Conservation (phyloP, 2,888 invertebrate genomes). For the Falcaria lacertinaria region DNA sequence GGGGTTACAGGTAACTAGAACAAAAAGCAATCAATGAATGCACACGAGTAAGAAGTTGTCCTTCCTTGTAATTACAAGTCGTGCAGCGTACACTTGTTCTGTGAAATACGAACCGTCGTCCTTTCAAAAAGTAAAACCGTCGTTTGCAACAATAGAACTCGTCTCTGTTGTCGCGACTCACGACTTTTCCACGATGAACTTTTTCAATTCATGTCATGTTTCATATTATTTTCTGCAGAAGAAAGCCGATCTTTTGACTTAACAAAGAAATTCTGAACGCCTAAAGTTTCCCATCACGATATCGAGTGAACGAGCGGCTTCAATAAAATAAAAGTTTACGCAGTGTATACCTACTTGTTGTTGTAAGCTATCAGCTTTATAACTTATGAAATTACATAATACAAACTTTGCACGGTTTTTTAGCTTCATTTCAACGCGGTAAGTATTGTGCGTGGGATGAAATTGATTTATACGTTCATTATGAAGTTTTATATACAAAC, state of each 20-base stretch:
- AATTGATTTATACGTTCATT: too few species aligned
- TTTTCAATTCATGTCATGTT: conserved; percentile 64
- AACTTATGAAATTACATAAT: conserved; percentile 19
- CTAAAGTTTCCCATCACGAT: conserved; percentile 40
- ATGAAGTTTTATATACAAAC: too few species aligned
- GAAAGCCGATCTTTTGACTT: conserved; percentile 53
- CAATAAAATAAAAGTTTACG: conserved; percentile 50
- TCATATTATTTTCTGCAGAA: conserved; percentile 55
- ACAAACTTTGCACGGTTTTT: conserved; percentile 14
- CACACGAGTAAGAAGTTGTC: background rate
- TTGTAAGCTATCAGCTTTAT: background rate
- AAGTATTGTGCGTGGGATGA: conserved; percentile 3
- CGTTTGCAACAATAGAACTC: conserved; percentile 37
- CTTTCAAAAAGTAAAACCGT: conserved; percentile 26
- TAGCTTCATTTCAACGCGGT: conserved; percentile 10
- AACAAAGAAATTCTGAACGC: conserved; percentile 44
- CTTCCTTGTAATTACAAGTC: conserved; percentile 8
- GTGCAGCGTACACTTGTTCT: conserved; percentile 6
- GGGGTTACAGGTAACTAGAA: background rate
- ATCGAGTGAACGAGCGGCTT: conserved; percentile 32
- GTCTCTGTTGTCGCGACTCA: conserved; percentile 33
- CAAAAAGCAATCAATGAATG: background rate
- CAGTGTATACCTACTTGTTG: conserved; percentile 2
- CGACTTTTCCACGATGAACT: conserved; percentile 41
- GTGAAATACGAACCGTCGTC: conserved; percentile 8